Conservation (phyloP, 2,888 invertebrate genomes). For the Yponomeuta sedellus region DNA sequence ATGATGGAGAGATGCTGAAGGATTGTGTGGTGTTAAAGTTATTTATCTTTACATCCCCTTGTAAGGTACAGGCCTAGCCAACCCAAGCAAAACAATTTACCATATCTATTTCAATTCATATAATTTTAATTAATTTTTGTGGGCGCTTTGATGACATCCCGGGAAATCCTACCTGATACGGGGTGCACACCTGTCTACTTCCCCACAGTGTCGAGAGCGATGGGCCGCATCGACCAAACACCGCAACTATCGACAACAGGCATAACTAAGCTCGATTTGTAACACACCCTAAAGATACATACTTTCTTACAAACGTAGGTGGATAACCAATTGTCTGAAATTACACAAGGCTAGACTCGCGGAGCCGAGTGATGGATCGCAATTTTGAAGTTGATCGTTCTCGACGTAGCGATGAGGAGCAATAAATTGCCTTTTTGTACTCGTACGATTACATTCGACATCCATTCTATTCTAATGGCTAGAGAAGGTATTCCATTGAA, state of each 20-base stretch:
- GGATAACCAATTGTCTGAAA: not conserved
- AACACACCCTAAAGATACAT: not conserved
- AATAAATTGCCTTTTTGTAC: not conserved
- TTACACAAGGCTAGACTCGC: not conserved
- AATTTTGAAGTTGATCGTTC: not conserved
- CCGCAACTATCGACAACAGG: not conserved
- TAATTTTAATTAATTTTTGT: no score
- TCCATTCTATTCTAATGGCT: no score
- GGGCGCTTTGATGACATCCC: no score
- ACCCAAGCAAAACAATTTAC: no score
- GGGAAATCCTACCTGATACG: not conserved
- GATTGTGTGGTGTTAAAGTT: no score
- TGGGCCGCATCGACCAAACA: conserved; percentile 1
- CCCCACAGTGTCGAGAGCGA: not conserved
- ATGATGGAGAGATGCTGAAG: no score
- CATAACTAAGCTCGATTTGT: not conserved
- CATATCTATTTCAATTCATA: no score
- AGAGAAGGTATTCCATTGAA: no score
- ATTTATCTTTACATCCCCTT: no score
- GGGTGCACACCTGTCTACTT: no score
- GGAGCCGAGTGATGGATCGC: not conserved
- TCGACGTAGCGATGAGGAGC: not conserved
- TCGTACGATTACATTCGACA: not conserved
- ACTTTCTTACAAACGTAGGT: no score
- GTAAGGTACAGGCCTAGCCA: no score